These are phyloP conservation scores for Porites lobata DNA, from an alignment of 92 coral and sea anemone species.

Conservation along the genomic window DNA sequence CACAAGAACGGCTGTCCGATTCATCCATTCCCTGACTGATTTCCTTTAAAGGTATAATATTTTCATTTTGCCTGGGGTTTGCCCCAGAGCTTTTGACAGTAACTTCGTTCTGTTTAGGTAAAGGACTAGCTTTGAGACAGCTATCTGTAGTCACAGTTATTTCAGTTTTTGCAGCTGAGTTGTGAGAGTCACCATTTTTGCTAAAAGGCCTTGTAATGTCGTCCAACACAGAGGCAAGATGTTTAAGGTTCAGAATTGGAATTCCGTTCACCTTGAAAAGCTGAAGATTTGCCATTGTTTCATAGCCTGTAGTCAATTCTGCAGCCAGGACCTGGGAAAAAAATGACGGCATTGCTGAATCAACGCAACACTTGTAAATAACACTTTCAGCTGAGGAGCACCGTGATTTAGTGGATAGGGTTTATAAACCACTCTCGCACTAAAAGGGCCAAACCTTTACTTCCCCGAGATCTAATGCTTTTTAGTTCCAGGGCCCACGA, in stretches of 20 bases:
- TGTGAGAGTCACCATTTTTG: constrained; percentile 14
- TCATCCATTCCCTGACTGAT: constrained; percentile 24
- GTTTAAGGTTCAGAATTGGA: constrained; percentile 81
- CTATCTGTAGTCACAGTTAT: not conserved
- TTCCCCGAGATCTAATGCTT: too few species aligned
- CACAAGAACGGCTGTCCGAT: constrained; percentile 44
- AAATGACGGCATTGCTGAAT: too few species aligned
- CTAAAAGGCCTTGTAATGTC: constrained; percentile 74
- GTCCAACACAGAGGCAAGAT: constrained; percentile 82
- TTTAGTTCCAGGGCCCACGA: too few species aligned
- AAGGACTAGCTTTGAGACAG: constrained; percentile 20
- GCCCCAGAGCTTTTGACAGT: constrained; percentile 27
- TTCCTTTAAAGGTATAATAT: constrained; percentile 29
- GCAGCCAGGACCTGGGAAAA: too few species aligned
- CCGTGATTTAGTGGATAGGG: too few species aligned
- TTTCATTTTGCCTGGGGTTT: constrained; percentile 20
- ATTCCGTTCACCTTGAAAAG: constrained; percentile 87
- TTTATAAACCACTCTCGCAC: too few species aligned
- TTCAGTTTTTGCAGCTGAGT: not conserved
- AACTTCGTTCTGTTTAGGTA: constrained; percentile 34
- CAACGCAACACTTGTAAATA: too few species aligned
- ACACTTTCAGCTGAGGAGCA: too few species aligned
- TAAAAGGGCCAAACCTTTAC: too few species aligned
- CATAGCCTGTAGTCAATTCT: too few species aligned
- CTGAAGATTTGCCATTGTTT: constrained; percentile 85